phyloP scores from a whole-genome alignment of 2,113 vertebrate species.

The Dasyprocta punctata region DNA sequence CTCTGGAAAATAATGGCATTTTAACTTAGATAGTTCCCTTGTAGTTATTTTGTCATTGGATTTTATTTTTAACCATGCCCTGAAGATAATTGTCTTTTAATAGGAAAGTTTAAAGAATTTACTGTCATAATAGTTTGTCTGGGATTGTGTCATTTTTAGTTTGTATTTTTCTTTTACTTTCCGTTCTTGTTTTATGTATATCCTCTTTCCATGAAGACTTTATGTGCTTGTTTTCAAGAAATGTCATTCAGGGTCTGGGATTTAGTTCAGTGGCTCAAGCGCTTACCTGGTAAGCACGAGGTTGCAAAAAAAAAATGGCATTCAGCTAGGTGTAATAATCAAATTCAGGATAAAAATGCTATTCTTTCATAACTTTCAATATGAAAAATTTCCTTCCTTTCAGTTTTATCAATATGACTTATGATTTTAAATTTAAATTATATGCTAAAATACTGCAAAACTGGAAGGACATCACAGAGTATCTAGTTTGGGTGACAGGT shows the following conservation, averaged over 20 bases:
- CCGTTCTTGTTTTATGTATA: not conserved
- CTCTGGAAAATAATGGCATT: not conserved
- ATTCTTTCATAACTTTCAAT: not conserved
- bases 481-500: not conserved
- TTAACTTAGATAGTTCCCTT: slow-evolving; percentile 20
- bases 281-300: too few relatives aligned
- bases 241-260: not conserved
- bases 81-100: slow-evolving; percentile 21
- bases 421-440: not conserved
- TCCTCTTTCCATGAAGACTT: not conserved
- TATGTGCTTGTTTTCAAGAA: not conserved
- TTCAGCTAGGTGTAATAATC: not conserved
- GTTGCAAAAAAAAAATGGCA: not conserved
- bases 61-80: slow-evolving; percentile 39
- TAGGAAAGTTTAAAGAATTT: not conserved
- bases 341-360: slow-evolving; percentile 7
- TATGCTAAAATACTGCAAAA: not conserved
- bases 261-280: too few relatives aligned
- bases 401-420: not conserved
- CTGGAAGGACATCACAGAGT: not conserved
- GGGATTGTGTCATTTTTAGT: not conserved
- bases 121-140: not conserved
- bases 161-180: not conserved
- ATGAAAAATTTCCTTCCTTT: not conserved
- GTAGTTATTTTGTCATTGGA: not conserved